Conservation (phyloP, 2,797 vertebrate genomes). For the Crocodylus rhombifer region DNA sequence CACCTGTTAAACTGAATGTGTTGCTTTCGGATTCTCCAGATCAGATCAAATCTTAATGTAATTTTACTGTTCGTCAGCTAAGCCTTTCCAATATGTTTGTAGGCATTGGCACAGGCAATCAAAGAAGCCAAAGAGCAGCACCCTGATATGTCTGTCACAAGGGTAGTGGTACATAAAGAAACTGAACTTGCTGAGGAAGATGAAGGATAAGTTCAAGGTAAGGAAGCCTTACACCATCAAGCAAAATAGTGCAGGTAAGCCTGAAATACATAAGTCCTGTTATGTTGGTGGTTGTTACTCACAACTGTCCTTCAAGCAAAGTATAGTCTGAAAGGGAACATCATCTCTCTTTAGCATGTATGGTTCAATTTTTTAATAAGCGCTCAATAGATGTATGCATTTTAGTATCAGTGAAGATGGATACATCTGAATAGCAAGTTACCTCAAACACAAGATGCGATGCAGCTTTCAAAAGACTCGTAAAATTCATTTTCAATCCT, state of each 20-base stretch:
- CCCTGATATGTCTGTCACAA: constrained; percentile 99
- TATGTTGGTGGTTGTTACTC: background rate
- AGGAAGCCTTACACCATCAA: background rate
- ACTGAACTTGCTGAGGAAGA: constrained; percentile 94
- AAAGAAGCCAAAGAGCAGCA: constrained; percentile 99
- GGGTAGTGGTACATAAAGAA: constrained; percentile 99
- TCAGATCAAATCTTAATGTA: background rate
- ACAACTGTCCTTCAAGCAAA: background rate
- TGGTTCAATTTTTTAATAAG: background rate
- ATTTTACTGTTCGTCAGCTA: constrained; percentile 55
- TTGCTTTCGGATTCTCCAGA: background rate
- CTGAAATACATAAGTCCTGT: background rate
- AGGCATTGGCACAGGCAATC: constrained; percentile 99
- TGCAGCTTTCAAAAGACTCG: background rate
- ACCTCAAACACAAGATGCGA: background rate
- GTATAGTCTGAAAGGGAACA: background rate
- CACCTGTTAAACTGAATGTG: background rate
- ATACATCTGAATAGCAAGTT: background rate
- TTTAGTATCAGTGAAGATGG: background rate
- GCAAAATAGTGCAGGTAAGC: constrained; percentile 37
- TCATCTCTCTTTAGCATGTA: background rate
- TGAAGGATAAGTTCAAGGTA: constrained; percentile 85
- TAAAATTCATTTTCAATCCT: background rate
- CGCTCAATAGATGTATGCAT: background rate
- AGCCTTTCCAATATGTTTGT: constrained; percentile 59